A percentile compares a stretch with the other conserved stretches of the same genome.
Evolutionary conservation across 37 sponge, comb jelly and placozoan species (phyloP).

Genomic region (Haliclona indistincta): DNA sequence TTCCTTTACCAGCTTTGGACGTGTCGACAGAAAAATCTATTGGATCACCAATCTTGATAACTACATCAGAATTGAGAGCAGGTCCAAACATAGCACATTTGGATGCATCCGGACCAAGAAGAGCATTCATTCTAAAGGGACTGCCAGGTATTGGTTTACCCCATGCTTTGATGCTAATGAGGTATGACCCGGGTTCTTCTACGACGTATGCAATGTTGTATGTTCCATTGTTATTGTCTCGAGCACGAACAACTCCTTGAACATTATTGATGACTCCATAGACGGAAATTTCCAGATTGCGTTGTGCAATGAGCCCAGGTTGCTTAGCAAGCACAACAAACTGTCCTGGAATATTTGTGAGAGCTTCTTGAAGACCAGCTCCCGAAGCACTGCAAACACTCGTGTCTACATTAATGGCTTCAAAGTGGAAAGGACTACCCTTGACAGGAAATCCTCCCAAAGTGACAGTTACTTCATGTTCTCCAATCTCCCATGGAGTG

Average conservation of each 20-base stretch:
- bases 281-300: slow-evolving; percentile 45
- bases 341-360: slow-evolving; percentile 56
- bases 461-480: slow-evolving; percentile 47
- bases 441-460: slow-evolving; percentile 42
- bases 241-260: slow-evolving; percentile 51
- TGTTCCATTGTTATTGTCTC: slow-evolving; percentile 78
- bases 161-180: slow-evolving; percentile 38
- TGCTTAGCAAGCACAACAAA: slow-evolving; percentile 56
- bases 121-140: slow-evolving; percentile 66
- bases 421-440: slow-evolving; percentile 40
- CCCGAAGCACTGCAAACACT: slow-evolving; percentile 62
- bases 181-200: slow-evolving; percentile 55
- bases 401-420: slow-evolving; percentile 26
- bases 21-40: slow-evolving; percentile 84
- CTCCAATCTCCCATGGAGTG: slow-evolving; percentile 69
- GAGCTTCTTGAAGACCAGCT: slow-evolving; percentile 55
- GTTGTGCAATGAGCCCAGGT: slow-evolving; percentile 49
- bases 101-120: slow-evolving; percentile 47
- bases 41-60: slow-evolving; percentile 77
- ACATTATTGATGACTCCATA: slow-evolving; percentile 34
- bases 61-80: slow-evolving; percentile 34
- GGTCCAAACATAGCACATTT: slow-evolving; percentile 59
- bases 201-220: slow-evolving; percentile 77
- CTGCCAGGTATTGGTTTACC: slow-evolving; percentile 75
- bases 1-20: slow-evolving; percentile 72